phyloP scores from a whole-genome alignment of 2,113 vertebrate genomes.

The Phrynosoma platyrhinos region DNA sequence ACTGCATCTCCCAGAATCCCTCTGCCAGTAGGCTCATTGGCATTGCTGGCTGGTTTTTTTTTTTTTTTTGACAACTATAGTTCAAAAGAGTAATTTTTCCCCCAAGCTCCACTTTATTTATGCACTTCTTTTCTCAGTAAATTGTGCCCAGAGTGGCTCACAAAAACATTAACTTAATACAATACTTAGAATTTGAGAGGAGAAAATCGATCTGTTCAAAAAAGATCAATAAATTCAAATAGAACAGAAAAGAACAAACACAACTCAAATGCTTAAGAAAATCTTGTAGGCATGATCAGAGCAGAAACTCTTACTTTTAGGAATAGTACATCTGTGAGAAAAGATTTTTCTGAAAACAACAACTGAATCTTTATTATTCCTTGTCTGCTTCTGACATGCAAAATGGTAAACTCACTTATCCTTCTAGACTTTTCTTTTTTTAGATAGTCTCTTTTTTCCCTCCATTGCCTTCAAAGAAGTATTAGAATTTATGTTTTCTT shows the following conservation, averaged over 20 bases:
- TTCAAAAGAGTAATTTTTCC: too few relatives aligned
- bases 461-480: conserved; percentile 14
- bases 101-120: too few relatives aligned
- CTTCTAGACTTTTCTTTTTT: conserved; percentile 27
- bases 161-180: neutral
- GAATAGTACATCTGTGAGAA: conserved; percentile 18
- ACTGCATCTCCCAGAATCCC: neutral
- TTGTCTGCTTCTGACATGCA: conserved; percentile 48
- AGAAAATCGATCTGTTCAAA: neutral
- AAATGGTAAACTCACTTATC: conserved; percentile 49
- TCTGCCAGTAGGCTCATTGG: neutral
- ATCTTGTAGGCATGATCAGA: neutral
- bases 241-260: neutral
- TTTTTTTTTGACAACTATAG: too few relatives aligned
- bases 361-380: conserved; percentile 35
- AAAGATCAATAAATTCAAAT: neutral
- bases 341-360: conserved; percentile 20
- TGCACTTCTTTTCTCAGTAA: neutral
- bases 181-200: neutral
- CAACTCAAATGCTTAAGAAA: neutral
- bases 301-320: neutral
- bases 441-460: neutral
- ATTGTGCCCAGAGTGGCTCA: neutral
- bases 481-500: neutral
- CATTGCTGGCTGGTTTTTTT: neutral